A percentile compares a stretch with the other conserved stretches of the same genome.
Evolutionary conservation across 1,140 invertebrate species (phyloP).

Genomic region (Drosophila parvula): DNA sequence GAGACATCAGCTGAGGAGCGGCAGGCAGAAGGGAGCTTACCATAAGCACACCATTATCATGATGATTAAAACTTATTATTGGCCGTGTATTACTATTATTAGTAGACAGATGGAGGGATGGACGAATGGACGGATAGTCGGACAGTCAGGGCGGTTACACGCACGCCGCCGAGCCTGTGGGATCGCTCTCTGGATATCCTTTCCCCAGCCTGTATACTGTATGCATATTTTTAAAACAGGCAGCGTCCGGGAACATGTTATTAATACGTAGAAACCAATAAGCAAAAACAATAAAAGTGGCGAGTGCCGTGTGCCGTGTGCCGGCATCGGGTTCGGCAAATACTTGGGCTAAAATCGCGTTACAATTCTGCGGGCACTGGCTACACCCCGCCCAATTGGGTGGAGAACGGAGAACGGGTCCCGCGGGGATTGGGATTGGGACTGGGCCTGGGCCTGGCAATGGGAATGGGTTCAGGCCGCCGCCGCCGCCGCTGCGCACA

Average conservation of each 20-base stretch:
- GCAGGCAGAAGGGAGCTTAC: conserved; percentile 34
- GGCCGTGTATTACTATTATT: conserved; percentile 78
- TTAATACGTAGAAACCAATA: conserved; percentile 83
- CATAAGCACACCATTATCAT: conserved; percentile 77
- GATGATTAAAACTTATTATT: conserved; percentile 83
- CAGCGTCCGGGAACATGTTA: conserved; percentile 75
- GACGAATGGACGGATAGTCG: conserved; percentile 61
- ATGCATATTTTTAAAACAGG: conserved; percentile 79
- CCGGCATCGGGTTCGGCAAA: conserved; percentile 31
- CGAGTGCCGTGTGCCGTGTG: conserved; percentile 35
- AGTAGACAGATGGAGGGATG: conserved; percentile 57
- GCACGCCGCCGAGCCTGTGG: conserved; percentile 45
- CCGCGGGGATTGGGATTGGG: conserved; percentile 12
- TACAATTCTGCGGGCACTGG: conserved; percentile 75
- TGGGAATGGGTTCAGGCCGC: conserved; percentile 32
- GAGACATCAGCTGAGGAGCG: conserved; percentile 68
- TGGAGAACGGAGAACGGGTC: conserved; percentile 28
- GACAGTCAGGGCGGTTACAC: conserved; percentile 46
- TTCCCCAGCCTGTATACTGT: conserved; percentile 30
- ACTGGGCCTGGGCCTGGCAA: conserved; percentile 13
- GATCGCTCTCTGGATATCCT: conserved; percentile 58
- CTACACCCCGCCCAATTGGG: conserved; percentile 63
- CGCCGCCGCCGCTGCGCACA: conserved; percentile 44
- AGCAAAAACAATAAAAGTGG: conserved; percentile 79
- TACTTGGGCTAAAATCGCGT: conserved; percentile 61